These are phyloP conservation scores for Malachius bipustulatus DNA, from an alignment of 2,888 invertebrate species.

Conservation along the genomic window DNA sequence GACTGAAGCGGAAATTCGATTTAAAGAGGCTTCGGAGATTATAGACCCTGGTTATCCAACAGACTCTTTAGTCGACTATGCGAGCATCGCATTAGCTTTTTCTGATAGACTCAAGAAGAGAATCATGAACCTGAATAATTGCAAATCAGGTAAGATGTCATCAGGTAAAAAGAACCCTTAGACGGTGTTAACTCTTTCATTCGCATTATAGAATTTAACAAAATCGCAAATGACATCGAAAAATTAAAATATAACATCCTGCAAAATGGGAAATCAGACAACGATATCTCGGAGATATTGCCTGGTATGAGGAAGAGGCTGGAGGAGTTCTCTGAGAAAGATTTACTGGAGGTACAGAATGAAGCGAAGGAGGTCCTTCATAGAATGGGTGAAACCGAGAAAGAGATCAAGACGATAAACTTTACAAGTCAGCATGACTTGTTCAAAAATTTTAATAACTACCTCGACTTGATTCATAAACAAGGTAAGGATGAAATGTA, in stretches of 20 bases:
- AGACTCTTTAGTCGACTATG: constrained; percentile 41
- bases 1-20: constrained; percentile 39
- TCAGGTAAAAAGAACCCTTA: constrained; percentile 18
- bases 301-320: constrained; percentile 21
- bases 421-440: constrained; percentile 29
- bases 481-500: constrained; percentile 25
- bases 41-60: constrained; percentile 36
- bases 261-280: constrained; percentile 29
- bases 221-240: constrained; percentile 33
- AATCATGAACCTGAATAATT: constrained; percentile 26
- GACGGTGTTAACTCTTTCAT: constrained; percentile 8
- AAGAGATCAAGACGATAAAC: constrained; percentile 28
- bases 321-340: constrained; percentile 15
- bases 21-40: constrained; percentile 28
- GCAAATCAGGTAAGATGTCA: constrained; percentile 8
- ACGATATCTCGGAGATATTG: constrained; percentile 24
- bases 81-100: constrained; percentile 41
- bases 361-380: constrained; percentile 26
- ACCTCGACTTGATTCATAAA: constrained; percentile 26
- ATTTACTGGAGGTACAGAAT: constrained; percentile 19
- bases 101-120: constrained; percentile 45
- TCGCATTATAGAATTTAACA: constrained; percentile 23
- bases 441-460: constrained; percentile 27
- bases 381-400: constrained; percentile 28
- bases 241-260: constrained; percentile 40